Evolutionary conservation across 2,888 invertebrate species (phyloP).

Genomic region (Seira musarum): DNA sequence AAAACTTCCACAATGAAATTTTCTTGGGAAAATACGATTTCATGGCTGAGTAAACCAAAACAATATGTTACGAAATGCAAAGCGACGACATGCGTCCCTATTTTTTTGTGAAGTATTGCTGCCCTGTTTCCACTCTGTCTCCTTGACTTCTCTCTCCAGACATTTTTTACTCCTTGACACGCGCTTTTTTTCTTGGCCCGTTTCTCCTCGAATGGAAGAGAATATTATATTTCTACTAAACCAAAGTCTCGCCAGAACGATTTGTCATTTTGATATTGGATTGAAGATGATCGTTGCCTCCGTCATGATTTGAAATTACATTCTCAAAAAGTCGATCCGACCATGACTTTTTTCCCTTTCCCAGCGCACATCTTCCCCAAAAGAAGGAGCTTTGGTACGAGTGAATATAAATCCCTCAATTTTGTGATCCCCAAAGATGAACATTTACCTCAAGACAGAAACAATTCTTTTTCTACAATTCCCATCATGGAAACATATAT

Average conservation of each 20-base stretch:
- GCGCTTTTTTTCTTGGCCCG: neutral
- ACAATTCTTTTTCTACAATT: neutral
- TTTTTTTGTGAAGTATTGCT: neutral
- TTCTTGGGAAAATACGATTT: too few species aligned
- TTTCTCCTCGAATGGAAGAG: neutral
- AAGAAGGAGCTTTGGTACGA: neutral
- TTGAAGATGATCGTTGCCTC: neutral
- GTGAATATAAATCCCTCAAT: neutral
- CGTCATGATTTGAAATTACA: slow-evolving; percentile 55
- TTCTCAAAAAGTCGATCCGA: slow-evolving; percentile 23
- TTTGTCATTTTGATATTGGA: neutral
- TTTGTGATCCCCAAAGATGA: neutral
- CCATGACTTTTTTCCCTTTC: neutral
- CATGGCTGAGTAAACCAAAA: too few species aligned
- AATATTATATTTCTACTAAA: neutral
- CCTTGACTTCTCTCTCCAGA: slow-evolving; percentile 1
- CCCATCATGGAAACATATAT: too few species aligned
- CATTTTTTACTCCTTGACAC: neutral
- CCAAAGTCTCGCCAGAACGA: neutral
- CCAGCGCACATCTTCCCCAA: too few species aligned
- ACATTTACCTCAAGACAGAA: neutral
- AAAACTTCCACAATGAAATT: too few species aligned
- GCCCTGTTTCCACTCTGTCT: neutral
- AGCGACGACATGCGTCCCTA: neutral
- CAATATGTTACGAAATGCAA: neutral